Evolutionary conservation across 2,888 invertebrate genomes (phyloP).

Genomic region (Rhorus exstirpatorius): DNA sequence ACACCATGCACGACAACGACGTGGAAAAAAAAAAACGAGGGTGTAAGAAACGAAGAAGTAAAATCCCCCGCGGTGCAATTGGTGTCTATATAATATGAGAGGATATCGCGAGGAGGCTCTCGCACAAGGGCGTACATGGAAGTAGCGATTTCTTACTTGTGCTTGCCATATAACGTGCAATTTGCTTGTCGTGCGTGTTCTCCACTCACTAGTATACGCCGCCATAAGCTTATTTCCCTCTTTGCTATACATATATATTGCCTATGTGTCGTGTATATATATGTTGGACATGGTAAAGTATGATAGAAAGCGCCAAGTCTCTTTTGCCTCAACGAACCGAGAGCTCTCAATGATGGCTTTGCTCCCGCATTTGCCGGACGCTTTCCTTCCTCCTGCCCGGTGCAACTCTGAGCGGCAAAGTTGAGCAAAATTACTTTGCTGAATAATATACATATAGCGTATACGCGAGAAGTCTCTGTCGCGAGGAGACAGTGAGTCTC

Average conservation of each 20-base stretch:
- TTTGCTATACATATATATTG: not conserved
- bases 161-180: slow-evolving; percentile 65
- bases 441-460: too few species aligned
- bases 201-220: slow-evolving; percentile 51
- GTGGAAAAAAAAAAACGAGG: not conserved
- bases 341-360: not conserved
- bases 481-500: slow-evolving; percentile 3
- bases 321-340: not conserved
- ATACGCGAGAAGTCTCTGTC: not conserved
- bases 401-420: slow-evolving; percentile 33
- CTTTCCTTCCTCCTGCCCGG: slow-evolving; percentile 59
- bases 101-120: slow-evolving; percentile 31
- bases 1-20: slow-evolving; percentile 4
- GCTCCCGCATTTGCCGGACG: slow-evolving; percentile 22
- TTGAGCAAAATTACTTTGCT: slow-evolving; percentile 46
- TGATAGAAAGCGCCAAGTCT: not conserved
- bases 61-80: slow-evolving; percentile 45
- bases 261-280: not conserved
- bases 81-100: slow-evolving; percentile 1
- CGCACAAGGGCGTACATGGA: slow-evolving; percentile 68
- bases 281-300: not conserved
- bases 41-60: slow-evolving; percentile 46
- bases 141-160: slow-evolving; percentile 67
- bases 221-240: slow-evolving; percentile 48
- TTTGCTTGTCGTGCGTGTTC: slow-evolving; percentile 68